Base-by-base conservation (phyloP, 2,888 invertebrate genomes). In the Pseudococcus longispinus region DNA sequence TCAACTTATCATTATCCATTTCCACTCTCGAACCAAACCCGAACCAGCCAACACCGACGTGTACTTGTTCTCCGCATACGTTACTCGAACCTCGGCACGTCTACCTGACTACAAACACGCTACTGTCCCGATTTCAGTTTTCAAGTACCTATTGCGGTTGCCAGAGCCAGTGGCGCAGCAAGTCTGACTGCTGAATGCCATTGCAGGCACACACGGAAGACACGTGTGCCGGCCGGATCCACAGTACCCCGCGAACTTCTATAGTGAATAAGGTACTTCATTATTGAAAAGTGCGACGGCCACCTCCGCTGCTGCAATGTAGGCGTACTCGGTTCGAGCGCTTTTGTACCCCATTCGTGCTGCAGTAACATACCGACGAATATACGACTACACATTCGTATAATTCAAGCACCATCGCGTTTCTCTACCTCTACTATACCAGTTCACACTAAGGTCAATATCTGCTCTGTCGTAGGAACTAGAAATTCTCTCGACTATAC, bases 1-100 rank as follows among this genome's bases (percentile, higher is more conserved):
- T 51, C 65, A 65, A 65, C 26, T 26, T 65, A 65, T 65, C 65
- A 65, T 65, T 65, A 65, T 65, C 65, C 65, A 65, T 65, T 65
- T 26, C 65, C 51, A 51, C n/a, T 51, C 51, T 51, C 51, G n/a
- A 51, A 6, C 23, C 26, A 11, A 65, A 65, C 65, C 26, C 65
- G 65, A 65, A n/a, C 51, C 51, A 51, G 51, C 51, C 51, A 65
- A 65, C 65, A 26, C 26, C 13, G 26, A 26, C 65, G 23, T 65
- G 65, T n/a, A n/a, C 51, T n/a, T n/a, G 65, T 65, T 13, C 26
- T 65, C 3, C 65, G 8, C 65, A 15, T 26, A 65, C 26, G 15
- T 51, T n/a, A 51, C 13, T 46, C 13, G 44, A n/a, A n/a, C n/a
- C n/a, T 15, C 15, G 51, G n/a, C n/a, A 51, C 51, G n/a, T 51